phyloP scores from a whole-genome alignment of 2,113 vertebrate genomes.

The Bos javanicus region DNA sequence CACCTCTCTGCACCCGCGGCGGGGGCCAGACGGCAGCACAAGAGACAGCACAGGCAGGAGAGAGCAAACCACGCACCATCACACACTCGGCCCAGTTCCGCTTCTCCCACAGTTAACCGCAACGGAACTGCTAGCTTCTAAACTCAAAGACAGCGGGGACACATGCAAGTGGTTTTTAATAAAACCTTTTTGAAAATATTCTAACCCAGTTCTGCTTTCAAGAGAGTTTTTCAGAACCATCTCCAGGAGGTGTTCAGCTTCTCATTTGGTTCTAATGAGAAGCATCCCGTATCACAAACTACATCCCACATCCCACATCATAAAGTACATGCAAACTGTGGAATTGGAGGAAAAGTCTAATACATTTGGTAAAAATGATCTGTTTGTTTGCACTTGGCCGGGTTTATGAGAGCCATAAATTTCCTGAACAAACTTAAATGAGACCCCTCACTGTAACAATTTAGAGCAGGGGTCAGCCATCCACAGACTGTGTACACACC shows the following conservation, averaged over 20 bases:
- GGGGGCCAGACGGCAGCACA: neutral
- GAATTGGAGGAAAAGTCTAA: neutral
- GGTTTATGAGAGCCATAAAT: neutral
- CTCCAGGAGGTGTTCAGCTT: neutral
- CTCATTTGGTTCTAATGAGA: neutral
- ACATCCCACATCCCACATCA: too few species aligned
- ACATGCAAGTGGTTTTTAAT: neutral
- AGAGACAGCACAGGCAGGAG: neutral
- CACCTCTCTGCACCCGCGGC: slow-evolving; percentile 88
- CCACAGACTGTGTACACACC: too few species aligned
- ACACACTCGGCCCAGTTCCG: accelerated
- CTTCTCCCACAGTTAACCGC: accelerated
- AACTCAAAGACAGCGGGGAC: neutral
- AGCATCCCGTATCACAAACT: too few species aligned
- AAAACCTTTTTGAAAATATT: neutral
- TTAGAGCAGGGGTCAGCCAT: neutral
- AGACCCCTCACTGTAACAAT: neutral
- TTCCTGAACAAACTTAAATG: neutral
- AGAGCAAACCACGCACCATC: neutral
- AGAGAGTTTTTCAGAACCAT: neutral
- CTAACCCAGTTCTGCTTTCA: neutral
- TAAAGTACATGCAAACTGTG: too few species aligned
- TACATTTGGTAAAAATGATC: accelerated
- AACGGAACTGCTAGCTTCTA: neutral
- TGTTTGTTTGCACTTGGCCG: neutral